Conservation (phyloP, 2,888 invertebrate genomes). For the Tupiocoris notatus region DNA sequence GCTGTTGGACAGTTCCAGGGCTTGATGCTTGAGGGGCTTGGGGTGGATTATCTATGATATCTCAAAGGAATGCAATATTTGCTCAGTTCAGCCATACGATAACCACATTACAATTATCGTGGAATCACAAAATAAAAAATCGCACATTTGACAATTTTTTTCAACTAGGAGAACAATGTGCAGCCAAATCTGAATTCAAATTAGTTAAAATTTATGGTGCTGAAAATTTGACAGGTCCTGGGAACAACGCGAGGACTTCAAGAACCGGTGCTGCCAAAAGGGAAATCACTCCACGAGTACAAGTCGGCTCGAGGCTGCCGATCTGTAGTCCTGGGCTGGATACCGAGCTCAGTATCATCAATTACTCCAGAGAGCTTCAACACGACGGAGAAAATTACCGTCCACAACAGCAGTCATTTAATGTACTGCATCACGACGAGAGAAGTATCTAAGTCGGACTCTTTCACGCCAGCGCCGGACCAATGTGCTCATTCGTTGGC, state of each 20-base stretch:
- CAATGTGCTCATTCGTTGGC: conserved; percentile 56
- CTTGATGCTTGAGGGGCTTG: too few relatives aligned
- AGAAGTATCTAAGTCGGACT: conserved; percentile 49
- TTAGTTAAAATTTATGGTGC: too few relatives aligned
- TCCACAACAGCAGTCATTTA: conserved; percentile 52
- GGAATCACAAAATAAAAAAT: too few relatives aligned
- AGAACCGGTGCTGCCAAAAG: conserved; percentile 59
- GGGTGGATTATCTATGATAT: too few relatives aligned
- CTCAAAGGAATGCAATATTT: too few relatives aligned
- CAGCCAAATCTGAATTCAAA: too few relatives aligned
- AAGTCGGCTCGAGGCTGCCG: conserved; percentile 57
- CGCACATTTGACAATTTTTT: too few relatives aligned
- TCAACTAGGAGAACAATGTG: too few relatives aligned
- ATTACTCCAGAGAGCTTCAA: conserved; percentile 50
- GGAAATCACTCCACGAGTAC: conserved; percentile 58
- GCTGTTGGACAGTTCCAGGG: too few relatives aligned
- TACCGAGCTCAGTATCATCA: conserved; percentile 51
- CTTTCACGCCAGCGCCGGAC: conserved; percentile 53
- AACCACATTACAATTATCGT: too few relatives aligned
- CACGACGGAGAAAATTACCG: conserved; percentile 54
- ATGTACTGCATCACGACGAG: conserved; percentile 55
- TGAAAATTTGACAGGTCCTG: too few relatives aligned
- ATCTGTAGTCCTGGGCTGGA: conserved; percentile 62
- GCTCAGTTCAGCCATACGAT: too few relatives aligned
- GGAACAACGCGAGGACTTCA: conserved; percentile 57